phyloP scores from a whole-genome alignment of 1,140 invertebrate species.

The Campodea augens region DNA sequence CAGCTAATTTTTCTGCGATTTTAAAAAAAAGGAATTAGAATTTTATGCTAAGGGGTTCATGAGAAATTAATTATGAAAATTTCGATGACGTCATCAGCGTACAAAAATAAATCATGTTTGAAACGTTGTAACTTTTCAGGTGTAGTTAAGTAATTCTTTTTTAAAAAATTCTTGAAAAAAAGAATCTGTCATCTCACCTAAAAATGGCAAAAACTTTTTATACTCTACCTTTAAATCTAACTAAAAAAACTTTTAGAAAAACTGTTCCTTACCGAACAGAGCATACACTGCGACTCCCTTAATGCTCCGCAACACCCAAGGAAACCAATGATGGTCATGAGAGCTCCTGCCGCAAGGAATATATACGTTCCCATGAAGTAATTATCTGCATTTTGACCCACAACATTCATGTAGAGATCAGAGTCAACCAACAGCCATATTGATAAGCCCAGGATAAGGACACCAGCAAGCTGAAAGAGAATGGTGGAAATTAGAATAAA shows the following conservation, averaged over 20 bases:
- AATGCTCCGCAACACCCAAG: constrained; percentile 80
- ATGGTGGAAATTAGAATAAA: constrained; percentile 13
- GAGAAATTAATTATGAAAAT: too few relatives aligned
- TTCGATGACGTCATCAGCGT: too few relatives aligned
- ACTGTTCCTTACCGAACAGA: constrained; percentile 45
- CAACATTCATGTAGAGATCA: constrained; percentile 45
- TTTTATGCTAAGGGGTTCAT: too few relatives aligned
- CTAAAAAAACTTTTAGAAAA: neutral
- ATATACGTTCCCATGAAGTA: constrained; percentile 52
- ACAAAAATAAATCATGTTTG: too few relatives aligned
- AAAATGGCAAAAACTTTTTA: too few relatives aligned
- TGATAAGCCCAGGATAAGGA: constrained; percentile 40
- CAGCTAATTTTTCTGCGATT: too few relatives aligned
- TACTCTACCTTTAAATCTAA: too few relatives aligned
- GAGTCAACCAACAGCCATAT: constrained; percentile 60
- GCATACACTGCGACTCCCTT: constrained; percentile 66
- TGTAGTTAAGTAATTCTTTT: too few relatives aligned
- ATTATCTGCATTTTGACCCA: constrained; percentile 43
- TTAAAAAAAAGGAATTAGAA: too few relatives aligned
- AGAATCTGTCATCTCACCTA: too few relatives aligned
- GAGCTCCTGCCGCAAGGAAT: constrained; percentile 49
- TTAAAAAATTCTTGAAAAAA: too few relatives aligned
- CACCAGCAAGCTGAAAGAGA: constrained; percentile 45
- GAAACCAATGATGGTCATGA: constrained; percentile 69
- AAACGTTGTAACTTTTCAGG: too few relatives aligned